Percentiles rank a stretch among this genome's conserved stretches.
Evolutionary conservation across 2,888 invertebrate genomes (phyloP).

Genomic region (Perithous albicinctus): DNA sequence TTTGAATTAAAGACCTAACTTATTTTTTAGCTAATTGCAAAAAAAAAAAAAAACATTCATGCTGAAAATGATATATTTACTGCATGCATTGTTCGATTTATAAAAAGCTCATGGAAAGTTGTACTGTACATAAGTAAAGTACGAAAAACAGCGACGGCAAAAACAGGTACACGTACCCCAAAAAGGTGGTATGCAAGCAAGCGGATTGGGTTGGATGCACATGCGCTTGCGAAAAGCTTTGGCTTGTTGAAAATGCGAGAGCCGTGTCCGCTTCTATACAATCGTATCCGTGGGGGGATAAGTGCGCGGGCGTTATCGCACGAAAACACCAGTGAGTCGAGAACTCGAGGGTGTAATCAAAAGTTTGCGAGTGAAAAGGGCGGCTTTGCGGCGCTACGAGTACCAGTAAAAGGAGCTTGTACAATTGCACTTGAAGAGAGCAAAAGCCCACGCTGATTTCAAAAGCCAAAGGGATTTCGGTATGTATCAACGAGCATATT

Average conservation of each 20-base stretch:
- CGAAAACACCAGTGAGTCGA: background rate
- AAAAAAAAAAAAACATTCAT: background rate
- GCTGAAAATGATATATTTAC: background rate
- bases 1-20: background rate
- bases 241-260: slow-evolving; percentile 72
- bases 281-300: slow-evolving; percentile 28
- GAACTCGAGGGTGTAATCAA: slow-evolving; percentile 18
- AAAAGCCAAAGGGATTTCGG: slow-evolving; percentile 15
- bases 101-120: slow-evolving; percentile 23
- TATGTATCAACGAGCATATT: background rate
- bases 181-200: slow-evolving; percentile 58
- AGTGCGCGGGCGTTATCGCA: background rate
- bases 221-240: slow-evolving; percentile 74
- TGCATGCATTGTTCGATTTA: background rate
- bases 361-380: slow-evolving; percentile 17
- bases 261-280: slow-evolving; percentile 7
- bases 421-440: slow-evolving; percentile 10
- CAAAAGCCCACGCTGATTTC: background rate
- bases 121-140: slow-evolving; percentile 41
- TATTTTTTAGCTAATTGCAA: background rate
- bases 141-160: slow-evolving; percentile 39
- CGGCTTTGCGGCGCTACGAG: background rate
- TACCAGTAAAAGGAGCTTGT: background rate
- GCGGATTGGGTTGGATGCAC: slow-evolving; percentile 75
- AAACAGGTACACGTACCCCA: slow-evolving; percentile 29